These are phyloP conservation scores for Melanogrammus aeglefinus DNA, from an alignment of 2,797 vertebrate species.

Conservation along the genomic window DNA sequence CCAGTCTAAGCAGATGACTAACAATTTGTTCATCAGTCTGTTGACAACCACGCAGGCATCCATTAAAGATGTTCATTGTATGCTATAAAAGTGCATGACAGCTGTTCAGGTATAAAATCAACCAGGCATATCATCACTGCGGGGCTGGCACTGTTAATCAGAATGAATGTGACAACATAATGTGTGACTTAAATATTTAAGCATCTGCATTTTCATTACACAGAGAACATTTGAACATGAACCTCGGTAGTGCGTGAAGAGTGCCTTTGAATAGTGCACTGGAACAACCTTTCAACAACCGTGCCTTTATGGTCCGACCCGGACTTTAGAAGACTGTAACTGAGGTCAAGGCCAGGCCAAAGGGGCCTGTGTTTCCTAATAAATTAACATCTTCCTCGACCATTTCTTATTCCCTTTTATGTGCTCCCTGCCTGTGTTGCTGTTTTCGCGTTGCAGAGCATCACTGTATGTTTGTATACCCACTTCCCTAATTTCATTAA, in stretches of 20 bases:
- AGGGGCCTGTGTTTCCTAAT: slow-evolving; percentile 35
- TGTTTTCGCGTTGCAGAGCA: slow-evolving; percentile 57
- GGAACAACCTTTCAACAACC: not conserved
- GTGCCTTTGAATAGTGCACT: not conserved
- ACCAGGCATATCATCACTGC: slow-evolving; percentile 1
- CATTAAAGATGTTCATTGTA: not conserved
- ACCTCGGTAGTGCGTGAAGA: not conserved
- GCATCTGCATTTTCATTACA: not conserved
- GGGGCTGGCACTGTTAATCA: not conserved
- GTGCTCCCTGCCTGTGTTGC: slow-evolving; percentile 37
- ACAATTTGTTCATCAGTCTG: not conserved
- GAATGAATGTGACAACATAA: not conserved
- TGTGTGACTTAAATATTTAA: not conserved
- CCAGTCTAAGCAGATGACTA: not conserved
- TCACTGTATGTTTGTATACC: slow-evolving; percentile 69
- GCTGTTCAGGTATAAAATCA: not conserved
- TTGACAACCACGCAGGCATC: not conserved
- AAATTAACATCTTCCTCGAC: slow-evolving; percentile 52
- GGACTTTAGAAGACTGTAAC: slow-evolving; percentile 22
- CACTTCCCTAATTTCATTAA: slow-evolving; percentile 78
- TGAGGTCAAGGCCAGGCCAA: slow-evolving; percentile 36
- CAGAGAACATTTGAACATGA: not conserved
- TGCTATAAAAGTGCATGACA: not conserved
- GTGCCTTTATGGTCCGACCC: not conserved
- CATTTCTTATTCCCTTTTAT: slow-evolving; percentile 20